Evolutionary conservation across 2,113 vertebrate species (phyloP), one percentile per base, ranked within the genome.

Genomic region (Chauna torquata): DNA sequence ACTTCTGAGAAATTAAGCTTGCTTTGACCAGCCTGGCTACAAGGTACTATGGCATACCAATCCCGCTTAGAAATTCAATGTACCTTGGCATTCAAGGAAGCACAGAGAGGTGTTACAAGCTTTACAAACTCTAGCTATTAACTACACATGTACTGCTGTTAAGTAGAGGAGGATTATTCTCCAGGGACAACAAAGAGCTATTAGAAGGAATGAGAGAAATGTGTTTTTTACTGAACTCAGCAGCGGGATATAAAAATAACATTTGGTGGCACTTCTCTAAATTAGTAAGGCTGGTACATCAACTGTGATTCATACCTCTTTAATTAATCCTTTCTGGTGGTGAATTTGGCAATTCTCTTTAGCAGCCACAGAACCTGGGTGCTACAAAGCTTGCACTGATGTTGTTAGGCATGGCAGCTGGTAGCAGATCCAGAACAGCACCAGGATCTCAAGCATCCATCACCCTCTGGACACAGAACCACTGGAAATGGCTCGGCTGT

Each of bases 391-490:
- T 36, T 13, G 0, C 15, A 19, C 6, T 45, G 68, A 22, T 85
- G 40, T 25, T 88, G 36, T 49, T 71, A 42, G 38, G 12, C 17
- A 75, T 18, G n/a, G 27, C 47, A 78, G 25, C 38, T 91, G 42
- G 50, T 82, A 88, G 25, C 40, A 77, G 49, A 88, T 9, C 18
- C 4, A 3, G 34, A 92, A 64, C 18, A 88, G 13, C 32, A 62
- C 8, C 1, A 3, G n/a, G 38, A 47, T 75, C 55, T 86, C 52
- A 52, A 92, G 85, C 17, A 28, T 1, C 11, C 7, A 38, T 55
- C 3, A 2, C 0, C 3, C 22, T 8, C 4, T 0, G 0, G 36
- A 45, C 22, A 49, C 14, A 84, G 59, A 90, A 36, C 54, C 8
- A 7, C 6, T 95, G 66, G 34, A 90, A 82, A 36, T 22, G 5